Conservation (phyloP, 1,140 invertebrate species). For the Spodoptera frugiperda region DNA sequence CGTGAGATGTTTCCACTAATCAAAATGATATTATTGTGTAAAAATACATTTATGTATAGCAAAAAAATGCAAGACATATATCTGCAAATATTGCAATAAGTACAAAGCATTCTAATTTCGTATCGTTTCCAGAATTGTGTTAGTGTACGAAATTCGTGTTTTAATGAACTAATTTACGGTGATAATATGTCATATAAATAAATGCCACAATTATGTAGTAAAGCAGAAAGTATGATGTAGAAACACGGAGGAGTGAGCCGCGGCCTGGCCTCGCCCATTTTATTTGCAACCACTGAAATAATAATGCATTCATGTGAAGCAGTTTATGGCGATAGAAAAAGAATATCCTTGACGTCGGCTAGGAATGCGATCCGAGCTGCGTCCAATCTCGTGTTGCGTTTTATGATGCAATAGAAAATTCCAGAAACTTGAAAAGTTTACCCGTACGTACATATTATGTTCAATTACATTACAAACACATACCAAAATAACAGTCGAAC, state of each 20-base stretch:
- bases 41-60: too few species aligned
- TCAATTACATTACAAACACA: background rate
- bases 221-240: background rate
- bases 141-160: too few species aligned
- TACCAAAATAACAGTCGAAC: too few species aligned
- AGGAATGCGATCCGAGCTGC: conserved; percentile 22
- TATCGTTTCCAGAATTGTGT: background rate
- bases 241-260: conserved; percentile 3
- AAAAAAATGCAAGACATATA: too few species aligned
- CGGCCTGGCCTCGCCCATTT: conserved; percentile 23
- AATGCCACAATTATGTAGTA: background rate
- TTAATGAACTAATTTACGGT: background rate
- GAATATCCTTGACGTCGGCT: conserved; percentile 44
- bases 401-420: conserved; percentile 33
- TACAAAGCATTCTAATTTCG: background rate
- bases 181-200: conserved; percentile 1
- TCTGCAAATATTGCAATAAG: background rate
- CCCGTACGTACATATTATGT: background rate
- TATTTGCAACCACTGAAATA: conserved; percentile 41
- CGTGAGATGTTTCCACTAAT: too few species aligned
- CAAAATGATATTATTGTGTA: too few species aligned
- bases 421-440: conserved; percentile 9
- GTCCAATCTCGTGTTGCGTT: conserved; percentile 12
- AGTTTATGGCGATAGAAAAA: conserved; percentile 44
- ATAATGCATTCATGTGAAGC: conserved; percentile 40